phyloP scores from a whole-genome alignment of 2,888 invertebrate genomes.

The Chouioia cunea region DNA sequence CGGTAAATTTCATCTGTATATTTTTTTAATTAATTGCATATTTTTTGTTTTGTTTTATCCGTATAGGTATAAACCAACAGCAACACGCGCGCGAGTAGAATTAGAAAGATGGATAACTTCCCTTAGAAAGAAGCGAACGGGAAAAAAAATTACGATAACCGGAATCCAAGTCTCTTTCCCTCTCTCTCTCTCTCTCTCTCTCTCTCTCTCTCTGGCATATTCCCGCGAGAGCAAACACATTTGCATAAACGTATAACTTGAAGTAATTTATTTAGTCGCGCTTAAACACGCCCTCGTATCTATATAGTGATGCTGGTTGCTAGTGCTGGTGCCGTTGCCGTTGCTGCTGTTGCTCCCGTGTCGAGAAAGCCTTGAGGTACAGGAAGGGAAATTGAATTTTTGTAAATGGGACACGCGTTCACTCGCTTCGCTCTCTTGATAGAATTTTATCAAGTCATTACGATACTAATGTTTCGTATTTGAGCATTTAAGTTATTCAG shows the following conservation, averaged over 20 bases:
- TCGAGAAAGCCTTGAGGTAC: no score
- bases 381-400: no score
- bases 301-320: no score
- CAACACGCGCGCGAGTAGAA: conserved; percentile 19
- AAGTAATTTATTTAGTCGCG: conserved; percentile 40
- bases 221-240: conserved; percentile 5
- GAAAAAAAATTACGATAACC: background rate
- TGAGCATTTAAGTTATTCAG: no score
- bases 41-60: no score
- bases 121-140: background rate
- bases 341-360: no score
- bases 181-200: no score
- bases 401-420: no score
- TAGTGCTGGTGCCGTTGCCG: background rate
- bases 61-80: no score
- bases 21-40: conserved; percentile 5
- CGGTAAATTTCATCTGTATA: background rate
- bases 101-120: conserved; percentile 27
- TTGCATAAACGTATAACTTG: conserved; percentile 37
- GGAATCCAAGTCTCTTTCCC: conserved; percentile 14
- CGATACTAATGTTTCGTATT: no score
- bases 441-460: no score
- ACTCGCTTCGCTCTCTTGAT: no score
- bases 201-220: background rate
- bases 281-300: conserved; percentile 18